Conservation (phyloP, 2,113 vertebrate species). For the Pollachius pollachius region DNA sequence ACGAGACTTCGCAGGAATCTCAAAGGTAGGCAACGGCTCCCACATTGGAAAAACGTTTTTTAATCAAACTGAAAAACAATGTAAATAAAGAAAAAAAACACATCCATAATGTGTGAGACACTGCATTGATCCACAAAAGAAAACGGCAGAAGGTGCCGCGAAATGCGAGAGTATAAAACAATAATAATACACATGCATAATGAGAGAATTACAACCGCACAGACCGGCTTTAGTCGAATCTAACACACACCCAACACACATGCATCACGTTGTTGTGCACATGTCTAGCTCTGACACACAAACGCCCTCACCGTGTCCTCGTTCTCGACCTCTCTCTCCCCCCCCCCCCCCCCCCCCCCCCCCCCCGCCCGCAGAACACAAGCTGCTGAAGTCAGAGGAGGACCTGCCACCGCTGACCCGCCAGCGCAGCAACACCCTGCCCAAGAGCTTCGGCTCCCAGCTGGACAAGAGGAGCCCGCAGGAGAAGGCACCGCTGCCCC, state of each 20-base stretch:
- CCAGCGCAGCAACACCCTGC: constrained; percentile 95
- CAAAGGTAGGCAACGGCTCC: constrained; percentile 79
- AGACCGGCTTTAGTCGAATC: too few relatives aligned
- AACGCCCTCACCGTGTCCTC: neutral
- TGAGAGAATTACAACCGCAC: too few relatives aligned
- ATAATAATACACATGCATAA: neutral
- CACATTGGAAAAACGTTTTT: neutral
- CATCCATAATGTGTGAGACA: too few relatives aligned
- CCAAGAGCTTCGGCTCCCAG: constrained; percentile 96
- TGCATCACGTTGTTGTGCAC: too few relatives aligned
- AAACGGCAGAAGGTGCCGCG: neutral
- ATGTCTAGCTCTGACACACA: too few relatives aligned
- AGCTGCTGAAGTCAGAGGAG: constrained; percentile 90
- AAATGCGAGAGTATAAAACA: neutral
- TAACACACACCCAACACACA: too few relatives aligned
- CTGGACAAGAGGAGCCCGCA: constrained; percentile 85
- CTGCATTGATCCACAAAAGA: too few relatives aligned
- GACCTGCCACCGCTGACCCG: constrained; percentile 85
- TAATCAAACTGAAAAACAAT: neutral
- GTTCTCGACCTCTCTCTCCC: neutral
- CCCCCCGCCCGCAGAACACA: constrained; percentile 75
- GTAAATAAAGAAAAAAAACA: too few relatives aligned
- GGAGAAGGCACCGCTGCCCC: constrained; percentile 83
- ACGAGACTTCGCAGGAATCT: constrained; percentile 91
- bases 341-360: neutral